These are phyloP conservation scores for Drosophila quadrilineata DNA, from an alignment of 1,140 invertebrate species.

Conservation along the genomic window DNA sequence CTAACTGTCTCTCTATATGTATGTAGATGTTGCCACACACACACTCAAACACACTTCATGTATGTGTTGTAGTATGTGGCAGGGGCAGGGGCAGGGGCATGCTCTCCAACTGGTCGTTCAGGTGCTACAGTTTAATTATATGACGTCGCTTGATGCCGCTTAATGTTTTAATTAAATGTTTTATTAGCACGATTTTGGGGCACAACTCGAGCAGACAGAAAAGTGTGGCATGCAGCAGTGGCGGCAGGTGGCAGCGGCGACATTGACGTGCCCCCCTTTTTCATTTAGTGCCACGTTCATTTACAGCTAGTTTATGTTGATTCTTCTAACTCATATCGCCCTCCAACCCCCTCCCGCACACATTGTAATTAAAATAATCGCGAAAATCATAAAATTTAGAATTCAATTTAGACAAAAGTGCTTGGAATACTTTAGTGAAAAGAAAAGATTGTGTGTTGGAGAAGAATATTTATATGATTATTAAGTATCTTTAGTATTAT, in stretches of 20 bases:
- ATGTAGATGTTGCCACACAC: too few species aligned
- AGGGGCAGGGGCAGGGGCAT: slow-evolving; percentile 15
- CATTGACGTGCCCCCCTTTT: slow-evolving; percentile 16
- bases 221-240: not conserved
- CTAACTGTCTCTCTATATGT: slow-evolving; percentile 29
- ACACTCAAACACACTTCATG: not conserved
- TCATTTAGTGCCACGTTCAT: not conserved
- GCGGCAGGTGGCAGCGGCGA: not conserved
- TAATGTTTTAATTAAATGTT: slow-evolving; percentile 80
- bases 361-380: slow-evolving; percentile 2
- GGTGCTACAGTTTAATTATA: slow-evolving; percentile 74
- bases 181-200: slow-evolving; percentile 72
- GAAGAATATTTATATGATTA: too few species aligned
- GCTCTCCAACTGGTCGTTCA: slow-evolving; percentile 45
- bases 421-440: too few species aligned
- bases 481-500: too few species aligned
- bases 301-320: slow-evolving; percentile 7
- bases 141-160: slow-evolving; percentile 53
- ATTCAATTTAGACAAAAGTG: too few species aligned
- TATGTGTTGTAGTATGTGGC: not conserved
- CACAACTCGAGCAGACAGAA: slow-evolving; percentile 1
- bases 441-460: too few species aligned
- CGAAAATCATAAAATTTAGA: not conserved
- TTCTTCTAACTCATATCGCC: too few species aligned
- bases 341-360: too few species aligned